Conservation (phyloP, 2,888 invertebrate species). For the Pedicia rivosa region DNA sequence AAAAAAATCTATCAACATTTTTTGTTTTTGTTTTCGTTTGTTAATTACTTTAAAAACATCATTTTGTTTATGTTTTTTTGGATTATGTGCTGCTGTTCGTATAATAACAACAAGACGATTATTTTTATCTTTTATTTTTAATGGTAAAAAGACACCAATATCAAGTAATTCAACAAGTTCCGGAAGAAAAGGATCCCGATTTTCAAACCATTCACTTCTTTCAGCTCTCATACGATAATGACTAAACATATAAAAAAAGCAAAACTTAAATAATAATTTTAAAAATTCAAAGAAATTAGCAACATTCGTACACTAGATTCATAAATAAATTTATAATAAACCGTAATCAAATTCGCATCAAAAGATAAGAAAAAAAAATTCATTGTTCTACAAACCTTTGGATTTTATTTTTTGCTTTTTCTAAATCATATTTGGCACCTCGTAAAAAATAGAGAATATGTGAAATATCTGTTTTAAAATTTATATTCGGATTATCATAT, state of each 20-base stretch:
- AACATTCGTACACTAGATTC: not conserved
- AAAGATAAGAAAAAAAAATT: too few species aligned
- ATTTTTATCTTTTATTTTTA: constrained; percentile 32
- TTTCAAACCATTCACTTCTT: constrained; percentile 42
- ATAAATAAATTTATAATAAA: too few species aligned
- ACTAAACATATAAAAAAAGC: constrained; percentile 12
- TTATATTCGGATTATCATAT: constrained; percentile 26
- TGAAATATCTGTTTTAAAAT: constrained; percentile 32
- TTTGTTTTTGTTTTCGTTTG: constrained; percentile 12
- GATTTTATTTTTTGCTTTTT: constrained; percentile 39
- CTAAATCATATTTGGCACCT: constrained; percentile 42
- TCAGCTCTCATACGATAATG: constrained; percentile 39
- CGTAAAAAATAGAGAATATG: constrained; percentile 40
- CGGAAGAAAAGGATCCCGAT: constrained; percentile 39
- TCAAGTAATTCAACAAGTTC: constrained; percentile 39
- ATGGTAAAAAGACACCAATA: constrained; percentile 42
- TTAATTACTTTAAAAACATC: constrained; percentile 39
- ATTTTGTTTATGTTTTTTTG: constrained; percentile 36
- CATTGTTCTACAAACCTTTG: constrained; percentile 22
- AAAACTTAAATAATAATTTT: not conserved
- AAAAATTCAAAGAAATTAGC: not conserved
- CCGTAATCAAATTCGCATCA: too few species aligned
- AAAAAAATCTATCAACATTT: not conserved
- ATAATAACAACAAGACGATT: constrained; percentile 42
- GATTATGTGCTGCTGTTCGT: constrained; percentile 40